Conservation (phyloP, 1,140 invertebrate genomes). For the Diorhabda elongata region DNA sequence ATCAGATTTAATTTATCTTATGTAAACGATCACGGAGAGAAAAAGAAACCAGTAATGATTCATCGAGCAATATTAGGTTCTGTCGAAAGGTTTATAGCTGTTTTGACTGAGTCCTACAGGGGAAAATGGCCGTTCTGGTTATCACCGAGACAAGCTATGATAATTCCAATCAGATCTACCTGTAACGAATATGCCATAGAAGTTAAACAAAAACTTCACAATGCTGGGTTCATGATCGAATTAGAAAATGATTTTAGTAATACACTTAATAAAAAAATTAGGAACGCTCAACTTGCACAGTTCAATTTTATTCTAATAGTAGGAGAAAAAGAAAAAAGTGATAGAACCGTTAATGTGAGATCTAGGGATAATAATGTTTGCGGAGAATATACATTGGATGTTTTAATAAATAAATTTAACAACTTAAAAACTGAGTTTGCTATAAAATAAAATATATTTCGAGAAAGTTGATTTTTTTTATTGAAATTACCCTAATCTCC, state of each 20-base stretch:
- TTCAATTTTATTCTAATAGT: constrained; percentile 61
- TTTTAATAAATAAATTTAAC: constrained; percentile 78
- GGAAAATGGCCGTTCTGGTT: constrained; percentile 99
- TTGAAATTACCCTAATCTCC: no score
- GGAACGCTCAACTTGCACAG: constrained; percentile 67
- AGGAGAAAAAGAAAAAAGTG: constrained; percentile 87
- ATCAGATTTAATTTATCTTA: constrained; percentile 84
- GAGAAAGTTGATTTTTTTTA: no score
- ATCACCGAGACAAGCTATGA: constrained; percentile 88
- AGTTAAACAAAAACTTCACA: constrained; percentile 73
- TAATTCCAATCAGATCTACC: constrained; percentile 81
- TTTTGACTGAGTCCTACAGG: constrained; percentile 93
- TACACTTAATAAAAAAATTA: constrained; percentile 96
- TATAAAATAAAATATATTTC: constrained; percentile 34
- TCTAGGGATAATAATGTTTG: constrained; percentile 96
- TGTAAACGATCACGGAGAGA: constrained; percentile 79
- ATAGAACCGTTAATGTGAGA: constrained; percentile 94
- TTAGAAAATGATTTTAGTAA: constrained; percentile 85
- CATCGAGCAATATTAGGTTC: constrained; percentile 97
- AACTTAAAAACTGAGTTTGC: constrained; percentile 58
- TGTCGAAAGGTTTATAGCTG: constrained; percentile 96
- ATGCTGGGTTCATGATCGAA: constrained; percentile 88
- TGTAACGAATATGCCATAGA: constrained; percentile 83
- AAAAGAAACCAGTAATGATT: constrained; percentile 92
- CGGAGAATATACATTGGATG: constrained; percentile 81